Evolutionary conservation across 2,888 invertebrate genomes (phyloP), one percentile per base, ranked within the genome.

Genomic region (Rapana venosa): DNA sequence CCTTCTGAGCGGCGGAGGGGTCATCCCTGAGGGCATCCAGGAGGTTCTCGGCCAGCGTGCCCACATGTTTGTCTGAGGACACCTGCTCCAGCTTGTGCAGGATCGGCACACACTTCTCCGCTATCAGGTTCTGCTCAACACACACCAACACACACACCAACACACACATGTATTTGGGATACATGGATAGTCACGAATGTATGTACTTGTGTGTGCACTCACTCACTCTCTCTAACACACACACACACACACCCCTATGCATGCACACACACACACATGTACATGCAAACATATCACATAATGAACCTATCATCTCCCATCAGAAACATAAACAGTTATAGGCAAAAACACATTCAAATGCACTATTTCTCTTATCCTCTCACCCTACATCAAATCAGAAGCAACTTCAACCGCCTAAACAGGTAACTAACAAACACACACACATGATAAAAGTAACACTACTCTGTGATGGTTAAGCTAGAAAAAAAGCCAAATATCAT

Each of bases 21-120:
- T 97, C 97, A 88, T 96, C 96, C 89, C 96, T 96, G 61, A 97
- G 94, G 2, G 97, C 96, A 93, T 97, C 97, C 91, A 99, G 97
- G 26, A 99, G 97, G 96, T 99, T 99, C 97, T 99, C 99, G 0
- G 99, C 99, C 93, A 99, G 97, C 2, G 99, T 98, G 88, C 99
- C 99, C 1, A 99, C 98, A 96, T 99, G 98, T 96, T 99, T 98
- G 95, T 99, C 99, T 0, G 99, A 99, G 0, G 99, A 99, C 8
- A 99, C 99, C 91, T 96, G 99, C 96, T 99, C 99, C 94, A 99
- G 96, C 0, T 99, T 97, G 96, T 99, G 99, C 89, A 99, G 98
- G 92, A 99, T 98, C 0, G 98, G 98, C 93, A 99, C 98, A 92
- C 95, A 93, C 84, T 98, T 98, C 94, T 98, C 98, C 91, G 98